Base-by-base conservation (phyloP, 2,888 invertebrate species). In the Xestia rhomboidea region DNA sequence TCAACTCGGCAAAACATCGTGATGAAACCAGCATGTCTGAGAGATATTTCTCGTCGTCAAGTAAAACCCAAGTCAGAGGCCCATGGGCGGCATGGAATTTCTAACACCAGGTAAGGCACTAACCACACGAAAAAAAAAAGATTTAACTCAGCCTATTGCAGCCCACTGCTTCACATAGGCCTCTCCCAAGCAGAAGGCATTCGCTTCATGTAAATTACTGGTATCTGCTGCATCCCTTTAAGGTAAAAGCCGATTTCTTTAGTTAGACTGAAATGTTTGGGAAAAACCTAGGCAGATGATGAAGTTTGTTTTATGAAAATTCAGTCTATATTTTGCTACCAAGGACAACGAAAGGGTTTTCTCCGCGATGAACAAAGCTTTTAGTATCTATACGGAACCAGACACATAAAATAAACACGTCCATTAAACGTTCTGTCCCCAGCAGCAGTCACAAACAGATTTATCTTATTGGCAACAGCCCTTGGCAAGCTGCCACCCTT, bases 401-500 rank as follows among this genome's bases (percentile, higher is more conserved):
- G 49, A 79, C 30, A 68, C 62, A 67, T 63, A 62, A 46, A 71
- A 75, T 60, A 34, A 68, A 76, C 44, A 63, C 68, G 34, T 51
- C 46, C 5, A 68, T 71, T 68, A 69, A 80, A 62, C 5, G 34
- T 76, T 82, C 8, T 63, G 57, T 68, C 54, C 34, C 46, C 41
- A 27, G 57, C 57, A 72, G 70, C 64, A 73, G 78, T 74, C 71
- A 66, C 78, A 57, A 86, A 72, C 62, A 72, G 54, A 83, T 85
- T 71, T 67, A 82, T 82, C 62, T 86, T 77, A 86, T 83, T 86
- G 86, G 84, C 73, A 77, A 64, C 60, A 66, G 51, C 62, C n/a
- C 21, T 77, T 83, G 83, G 83, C 86, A 69, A 27, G n/a, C 44
- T 78, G 86, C 83, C 83, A 86, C n/a, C 41, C 38, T 49, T 68